phyloP scores from a whole-genome alignment of 2,113 vertebrate genomes.

The Brachirus orientalis region DNA sequence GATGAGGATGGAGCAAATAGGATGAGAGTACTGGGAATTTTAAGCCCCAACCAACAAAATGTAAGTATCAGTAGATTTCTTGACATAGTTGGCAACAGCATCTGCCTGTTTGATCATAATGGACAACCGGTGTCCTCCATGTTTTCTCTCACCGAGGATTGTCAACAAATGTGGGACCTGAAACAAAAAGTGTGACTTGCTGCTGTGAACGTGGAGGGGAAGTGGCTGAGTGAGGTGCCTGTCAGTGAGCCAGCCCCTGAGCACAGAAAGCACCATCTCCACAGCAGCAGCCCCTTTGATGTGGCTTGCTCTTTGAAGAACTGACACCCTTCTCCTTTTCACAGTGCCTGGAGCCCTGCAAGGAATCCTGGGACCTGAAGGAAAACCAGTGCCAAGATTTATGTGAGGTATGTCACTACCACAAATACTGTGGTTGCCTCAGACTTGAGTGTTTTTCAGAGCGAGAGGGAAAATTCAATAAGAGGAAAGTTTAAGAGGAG shows the following conservation, averaged over 20 bases:
- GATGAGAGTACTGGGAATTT: conserved; percentile 34
- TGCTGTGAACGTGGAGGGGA: conserved; percentile 38
- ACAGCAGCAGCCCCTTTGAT: conserved; percentile 61
- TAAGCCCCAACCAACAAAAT: conserved; percentile 37
- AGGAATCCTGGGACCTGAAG: conserved; percentile 91
- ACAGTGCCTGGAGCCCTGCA: conserved; percentile 98
- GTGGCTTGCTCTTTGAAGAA: conserved; percentile 73
- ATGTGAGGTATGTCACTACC: conserved; percentile 90
- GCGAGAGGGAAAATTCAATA: conserved; percentile 58
- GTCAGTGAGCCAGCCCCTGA: conserved; percentile 38
- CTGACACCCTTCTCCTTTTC: conserved; percentile 71
- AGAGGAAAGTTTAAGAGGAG: conserved; percentile 65
- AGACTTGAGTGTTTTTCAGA: conserved; percentile 49
- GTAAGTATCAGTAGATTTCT: conserved; percentile 33
- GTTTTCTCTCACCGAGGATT: conserved; percentile 42
- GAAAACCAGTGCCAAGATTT: conserved; percentile 93
- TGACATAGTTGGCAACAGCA: conserved; percentile 17
- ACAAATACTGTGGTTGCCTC: conserved; percentile 38
- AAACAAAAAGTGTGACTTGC: conserved; percentile 45
- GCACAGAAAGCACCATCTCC: conserved; percentile 49
- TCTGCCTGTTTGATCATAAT: conserved; percentile 27
- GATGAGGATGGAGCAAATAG: conserved; percentile 20
- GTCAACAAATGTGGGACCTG: conserved; percentile 38
- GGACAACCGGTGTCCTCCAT: conserved; percentile 20
- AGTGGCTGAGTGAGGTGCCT: conserved; percentile 57